Evolutionary conservation across 2,797 vertebrate species (phyloP), one percentile per base, ranked within the genome.

Genomic region (Tympanoctomys barrerae): DNA sequence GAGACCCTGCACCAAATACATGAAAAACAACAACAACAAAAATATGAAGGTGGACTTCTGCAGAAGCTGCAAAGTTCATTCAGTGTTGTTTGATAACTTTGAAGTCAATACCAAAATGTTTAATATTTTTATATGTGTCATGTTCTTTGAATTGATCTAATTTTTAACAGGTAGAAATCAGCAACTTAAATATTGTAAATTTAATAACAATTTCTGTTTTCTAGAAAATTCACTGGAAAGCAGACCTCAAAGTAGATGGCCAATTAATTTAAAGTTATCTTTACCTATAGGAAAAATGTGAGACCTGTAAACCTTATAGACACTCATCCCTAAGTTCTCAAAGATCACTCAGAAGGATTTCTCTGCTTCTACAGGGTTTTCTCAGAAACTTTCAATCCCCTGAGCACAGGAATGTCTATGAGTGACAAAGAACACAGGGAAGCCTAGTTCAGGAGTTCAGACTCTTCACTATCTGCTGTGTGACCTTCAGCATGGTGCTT

Each of bases 121-220:
- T 61, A 54, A n/a, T 12, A 7, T 62, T 94, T 89, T 57, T 62
- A 22, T 21, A 3, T 26, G 42, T 64, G 0, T 83, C 64, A 19
- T 68, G 24, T 66, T 83, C 71, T 97, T 92, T 94, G 33, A 96
- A 81, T 64, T n/a, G 71, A 93, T 57, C 49, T 94, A 68, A 95
- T 86, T 90, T 83, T 82, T 42, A 28, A 88, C 42, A 88, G 62
- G 52, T 70, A 88, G 33, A 92, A 83, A 89, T 31, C 66, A 42
- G n/a, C 19, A 22, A 90, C 42, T 91, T 54, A 62, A 71, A 4
- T 52, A 2, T 36, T 46, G 21, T 46, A 61, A 68, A 87, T 77
- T 73, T 91, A n/a, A 91, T 42, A 13, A 82, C 94, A 62, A 86
- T 89, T 59, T 61, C 46, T 2, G 31, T 83, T 84, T 36, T 73